Evolutionary conservation across 2,113 vertebrate species (phyloP).

Genomic region (Python bivittatus): DNA sequence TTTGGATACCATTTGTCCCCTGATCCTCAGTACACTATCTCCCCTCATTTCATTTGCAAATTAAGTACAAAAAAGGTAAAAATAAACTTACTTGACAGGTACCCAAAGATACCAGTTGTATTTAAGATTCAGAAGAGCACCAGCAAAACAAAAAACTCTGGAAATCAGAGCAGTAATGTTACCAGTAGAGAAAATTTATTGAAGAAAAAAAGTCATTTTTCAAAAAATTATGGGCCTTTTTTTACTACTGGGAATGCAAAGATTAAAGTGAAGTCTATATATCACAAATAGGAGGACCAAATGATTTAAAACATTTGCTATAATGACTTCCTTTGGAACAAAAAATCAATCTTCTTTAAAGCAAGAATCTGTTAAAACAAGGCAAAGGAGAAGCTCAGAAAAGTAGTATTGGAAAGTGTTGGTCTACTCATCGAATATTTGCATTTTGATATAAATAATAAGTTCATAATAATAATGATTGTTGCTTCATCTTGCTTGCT

Average conservation of each 20-base stretch:
- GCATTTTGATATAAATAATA: constrained; percentile 42
- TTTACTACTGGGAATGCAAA: constrained; percentile 74
- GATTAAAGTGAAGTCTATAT: constrained; percentile 79
- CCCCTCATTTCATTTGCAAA: constrained; percentile 22
- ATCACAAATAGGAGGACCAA: constrained; percentile 74
- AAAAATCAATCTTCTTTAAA: constrained; percentile 78
- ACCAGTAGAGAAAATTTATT: constrained; percentile 61
- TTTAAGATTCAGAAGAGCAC: constrained; percentile 46
- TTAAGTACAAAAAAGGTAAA: constrained; percentile 27
- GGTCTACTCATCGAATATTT: constrained; percentile 5
- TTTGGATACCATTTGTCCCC: not conserved
- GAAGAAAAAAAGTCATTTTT: constrained; percentile 71
- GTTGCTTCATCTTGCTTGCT: not conserved
- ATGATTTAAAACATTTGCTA: constrained; percentile 76
- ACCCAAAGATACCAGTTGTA: constrained; percentile 38
- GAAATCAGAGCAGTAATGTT: constrained; percentile 56
- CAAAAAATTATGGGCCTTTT: constrained; percentile 71
- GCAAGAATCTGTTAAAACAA: constrained; percentile 70
- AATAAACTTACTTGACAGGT: constrained; percentile 1
- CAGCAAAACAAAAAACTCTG: not conserved
- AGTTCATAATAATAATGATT: not conserved
- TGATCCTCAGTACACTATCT: not conserved
- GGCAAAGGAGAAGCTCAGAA: constrained; percentile 44
- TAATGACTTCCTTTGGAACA: constrained; percentile 73
- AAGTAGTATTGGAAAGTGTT: constrained; percentile 42